Base-by-base conservation (phyloP, 2,888 invertebrate genomes). In the Nomada fabriciana region DNA sequence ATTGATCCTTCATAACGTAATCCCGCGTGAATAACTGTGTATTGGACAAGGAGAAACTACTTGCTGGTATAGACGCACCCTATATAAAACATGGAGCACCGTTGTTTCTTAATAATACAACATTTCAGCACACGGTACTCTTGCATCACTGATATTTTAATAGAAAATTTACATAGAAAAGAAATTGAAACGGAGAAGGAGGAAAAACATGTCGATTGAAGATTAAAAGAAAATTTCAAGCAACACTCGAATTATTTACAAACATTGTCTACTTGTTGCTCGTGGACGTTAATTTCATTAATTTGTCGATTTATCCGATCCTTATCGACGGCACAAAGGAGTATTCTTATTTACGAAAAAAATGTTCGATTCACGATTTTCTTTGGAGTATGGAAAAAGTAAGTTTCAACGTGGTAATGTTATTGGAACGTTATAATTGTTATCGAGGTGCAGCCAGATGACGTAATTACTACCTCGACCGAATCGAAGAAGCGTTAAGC, bases 401-500 rank as follows among this genome's bases (percentile, higher is more conserved):
- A 70, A 20, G 52, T 71, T 71, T 72, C 42, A 47, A 50, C 47
- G 43, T 75, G 57, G 71, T n/a, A 73, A 61, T 61, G 63, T 75
- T 75, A 72, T 59, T 59, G 76, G 36, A 60, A 67, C 71, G 61
- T 73, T 69, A 73, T 73, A 78, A 81, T 78, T 78, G 80, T 73
- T 67, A 67, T 81, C 55, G 53, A 36, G 70, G 20, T 50, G 47
- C 25, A 55, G 29, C 53, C 65, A 42, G 50, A 79, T 80, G 74
- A 74, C 53, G 80, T 82, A 82, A 82, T 79, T 79, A 74, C 61
- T 67, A 70, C 69, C 64, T 57, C n/a, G 65, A 13, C n/a, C 20
- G 65, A 57, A 67, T 71, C 74, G 80, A 79, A 79, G 79, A 80
- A 82, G 72, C 73, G 68, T 80, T 65, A 68, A 79, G 50, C 74